Conservation (phyloP, 2,113 vertebrate species). For the Lanius ludovicianus region DNA sequence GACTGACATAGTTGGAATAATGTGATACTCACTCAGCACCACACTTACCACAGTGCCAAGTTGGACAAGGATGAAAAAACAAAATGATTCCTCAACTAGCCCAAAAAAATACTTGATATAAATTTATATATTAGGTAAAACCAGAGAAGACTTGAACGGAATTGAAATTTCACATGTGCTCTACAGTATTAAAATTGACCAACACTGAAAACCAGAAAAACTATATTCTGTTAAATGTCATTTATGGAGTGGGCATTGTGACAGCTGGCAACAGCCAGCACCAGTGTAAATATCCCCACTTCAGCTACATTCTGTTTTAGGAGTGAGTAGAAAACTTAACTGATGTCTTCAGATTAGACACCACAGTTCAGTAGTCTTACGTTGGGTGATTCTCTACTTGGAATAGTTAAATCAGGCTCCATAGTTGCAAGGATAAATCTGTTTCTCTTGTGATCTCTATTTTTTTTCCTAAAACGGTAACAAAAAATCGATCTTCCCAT, state of each 20-base stretch:
- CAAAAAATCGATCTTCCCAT: not conserved
- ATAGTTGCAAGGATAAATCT: not conserved
- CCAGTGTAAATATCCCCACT: not conserved
- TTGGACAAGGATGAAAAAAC: not conserved
- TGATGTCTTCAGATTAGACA: not conserved
- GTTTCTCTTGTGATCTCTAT: not conserved
- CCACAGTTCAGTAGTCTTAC: rapidly evolving
- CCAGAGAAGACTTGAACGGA: not conserved
- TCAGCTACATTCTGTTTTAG: not conserved
- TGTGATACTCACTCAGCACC: not conserved
- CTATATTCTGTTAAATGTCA: not conserved
- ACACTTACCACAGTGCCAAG: not conserved
- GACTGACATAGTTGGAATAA: not conserved
- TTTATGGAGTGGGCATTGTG: not conserved
- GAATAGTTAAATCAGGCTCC: not conserved
- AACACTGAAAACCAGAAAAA: not conserved
- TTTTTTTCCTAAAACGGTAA: not conserved
- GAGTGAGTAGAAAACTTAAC: not conserved
- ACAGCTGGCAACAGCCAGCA: not conserved
- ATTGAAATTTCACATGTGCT: not conserved
- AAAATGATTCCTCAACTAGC: not conserved
- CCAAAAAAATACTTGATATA: not conserved
- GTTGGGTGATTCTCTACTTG: rapidly evolving
- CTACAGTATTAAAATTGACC: not conserved
- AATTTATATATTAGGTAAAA: not conserved